Conservation (phyloP, 1,140 invertebrate genomes). For the Leptopilina clavipes region DNA sequence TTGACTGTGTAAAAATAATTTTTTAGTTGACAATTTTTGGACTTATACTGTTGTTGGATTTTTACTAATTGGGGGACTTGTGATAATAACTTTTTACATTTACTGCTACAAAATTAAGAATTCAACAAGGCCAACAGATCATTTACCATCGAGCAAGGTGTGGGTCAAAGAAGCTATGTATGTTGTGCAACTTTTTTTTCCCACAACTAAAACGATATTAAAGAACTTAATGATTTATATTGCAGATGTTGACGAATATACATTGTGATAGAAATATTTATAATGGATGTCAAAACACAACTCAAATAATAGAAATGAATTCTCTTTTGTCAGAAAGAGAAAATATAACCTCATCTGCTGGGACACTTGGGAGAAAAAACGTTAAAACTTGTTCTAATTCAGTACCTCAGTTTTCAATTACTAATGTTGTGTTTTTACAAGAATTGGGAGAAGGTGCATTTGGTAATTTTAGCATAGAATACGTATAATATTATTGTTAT, state of each 20-base stretch:
- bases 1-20: constrained; percentile 9
- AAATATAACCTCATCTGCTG: constrained; percentile 71
- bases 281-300: constrained; percentile 76
- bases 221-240: constrained; percentile 21
- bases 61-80: constrained; percentile 73
- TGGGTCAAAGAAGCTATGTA: constrained; percentile 34
- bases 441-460: constrained; percentile 97
- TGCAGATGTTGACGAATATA: constrained; percentile 67
- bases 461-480: constrained; percentile 77
- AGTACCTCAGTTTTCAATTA: constrained; percentile 83
- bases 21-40: constrained; percentile 74
- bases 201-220: background rate
- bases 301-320: constrained; percentile 87
- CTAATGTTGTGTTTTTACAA: constrained; percentile 91
- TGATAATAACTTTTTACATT: constrained; percentile 73
- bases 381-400: constrained; percentile 76
- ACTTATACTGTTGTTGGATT: constrained; percentile 77
- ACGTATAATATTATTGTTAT: background rate
- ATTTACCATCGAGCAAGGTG: constrained; percentile 71
- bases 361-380: constrained; percentile 71
- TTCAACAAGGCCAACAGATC: constrained; percentile 65
- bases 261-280: constrained; percentile 86
- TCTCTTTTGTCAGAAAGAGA: constrained; percentile 80
- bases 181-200: background rate
- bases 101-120: constrained; percentile 71